Evolutionary conservation across 2,113 vertebrate genomes (phyloP), one percentile per base, ranked within the genome.

Genomic region (Spea multiplicata): DNA sequence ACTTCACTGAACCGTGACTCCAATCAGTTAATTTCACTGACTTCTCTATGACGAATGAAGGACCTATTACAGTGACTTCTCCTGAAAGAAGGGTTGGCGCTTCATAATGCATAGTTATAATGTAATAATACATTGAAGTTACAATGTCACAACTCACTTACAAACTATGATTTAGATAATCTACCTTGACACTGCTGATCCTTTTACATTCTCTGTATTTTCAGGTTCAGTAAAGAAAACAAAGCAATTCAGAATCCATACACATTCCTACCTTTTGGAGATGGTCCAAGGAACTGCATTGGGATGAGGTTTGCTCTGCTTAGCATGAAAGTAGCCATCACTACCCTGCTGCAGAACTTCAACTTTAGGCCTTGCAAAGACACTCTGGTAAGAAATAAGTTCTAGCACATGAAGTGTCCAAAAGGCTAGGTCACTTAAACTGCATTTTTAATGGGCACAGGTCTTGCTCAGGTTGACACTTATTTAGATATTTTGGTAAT

Each of bases 241-340:
- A 91, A 79, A 71, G 85, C 86, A 1, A 13, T 7, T 10, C 75
- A 90, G 1, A 87, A 93, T 55, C 91, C 92, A 0, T 93, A 91
- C 68, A 74, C 80, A 0, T 95, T 91, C 83, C 85, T 95, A 85
- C 93, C 91, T 0, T 96, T 95, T 0, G 94, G 93, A 10, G 79
- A 86, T 5, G 94, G 95, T 0, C 94, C 93, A 7, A 87, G 93
- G 67, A 96, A 94, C 83, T 94, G 94, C 82, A 88, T 94, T 52
- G 93, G 92, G 30, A 94, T 92, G 93, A 88, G 91, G 52, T 95
- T 94, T 82, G 93, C 94, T 44, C 81, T 91, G 44, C 69, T 95
- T 8, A 0, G 83, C 0, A 2, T 94, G 82, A 96, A 94, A 82
- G 75, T 93, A 55, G 88, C 91, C 3, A 0, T 89, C 0, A 86